Base-by-base conservation (phyloP, 2,888 invertebrate species). In the Clistopyga incitator region DNA sequence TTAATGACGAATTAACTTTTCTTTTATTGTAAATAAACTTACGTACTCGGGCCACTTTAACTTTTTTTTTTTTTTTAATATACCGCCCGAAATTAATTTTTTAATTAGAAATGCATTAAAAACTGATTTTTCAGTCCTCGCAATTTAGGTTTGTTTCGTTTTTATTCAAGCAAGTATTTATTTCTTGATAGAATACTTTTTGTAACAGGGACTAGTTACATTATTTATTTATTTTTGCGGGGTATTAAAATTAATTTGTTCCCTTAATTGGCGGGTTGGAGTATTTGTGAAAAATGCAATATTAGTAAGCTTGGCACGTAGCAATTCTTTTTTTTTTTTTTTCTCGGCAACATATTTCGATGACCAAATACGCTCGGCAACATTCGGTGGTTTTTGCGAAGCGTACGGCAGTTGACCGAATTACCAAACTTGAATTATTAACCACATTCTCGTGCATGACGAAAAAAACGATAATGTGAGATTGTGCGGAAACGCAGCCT, bases 391-490 rank as follows among this genome's bases (percentile, higher is more conserved):
- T 18, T 42, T 42, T 59, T 15, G n/a, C 59, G 0, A 6, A 6
- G 0, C 42, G 20, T 56, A 13, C 6, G 11, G 25, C 64, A 64
- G 18, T 64, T 64, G 64, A 11, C 34, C 20, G 34, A 64, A 10
- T 42, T 38, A 64, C 42, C n/a, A 64, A 38, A 64, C 18, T 42
- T 38, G 10, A 64, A 38, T 64, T 38, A 64, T 38, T 10, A 42
- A 64, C 6, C 42, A 34, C 38, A 18, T 6, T 8, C 10, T 6
- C 15, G 25, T 59, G 15, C 59, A 8, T 3, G n/a, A 59, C 38
- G 61, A 18, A 10, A 29, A 61, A n/a, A 61, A 61, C 34, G 23
- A 61, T n/a, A 59, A 34, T 59, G n/a, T 34, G 34, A 61, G 18
- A 34, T 61, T 18, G 61, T n/a, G 29, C 34, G 34, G 18, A 34